Evolutionary conservation across 2,113 vertebrate species (phyloP).

Genomic region (Rhinolophus sinicus): DNA sequence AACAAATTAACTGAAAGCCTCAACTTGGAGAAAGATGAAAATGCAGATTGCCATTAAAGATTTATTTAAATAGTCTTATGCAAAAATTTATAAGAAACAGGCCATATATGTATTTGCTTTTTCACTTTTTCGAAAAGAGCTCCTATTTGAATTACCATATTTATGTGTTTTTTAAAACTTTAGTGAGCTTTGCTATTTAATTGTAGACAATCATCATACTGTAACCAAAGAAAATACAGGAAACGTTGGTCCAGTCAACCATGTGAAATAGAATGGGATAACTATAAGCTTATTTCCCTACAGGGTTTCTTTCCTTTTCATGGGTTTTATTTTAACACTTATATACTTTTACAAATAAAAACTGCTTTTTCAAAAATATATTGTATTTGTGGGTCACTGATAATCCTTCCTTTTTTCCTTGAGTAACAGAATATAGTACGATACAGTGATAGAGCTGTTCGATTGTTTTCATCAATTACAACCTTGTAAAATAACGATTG

Average conservation of each 20-base stretch:
- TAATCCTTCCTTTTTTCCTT: slow-evolving; percentile 58
- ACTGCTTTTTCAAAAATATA: background rate
- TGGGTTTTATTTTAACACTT: slow-evolving; percentile 58
- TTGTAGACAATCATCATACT: slow-evolving; percentile 31
- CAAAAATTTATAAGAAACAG: slow-evolving; percentile 10
- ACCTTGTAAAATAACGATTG: slow-evolving; percentile 45
- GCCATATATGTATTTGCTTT: slow-evolving; percentile 42
- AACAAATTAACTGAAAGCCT: background rate
- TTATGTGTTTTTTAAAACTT: slow-evolving; percentile 50
- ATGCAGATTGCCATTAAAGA: slow-evolving; percentile 18
- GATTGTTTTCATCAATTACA: slow-evolving; percentile 55
- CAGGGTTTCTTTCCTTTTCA: slow-evolving; percentile 46
- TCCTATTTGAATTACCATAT: slow-evolving; percentile 57
- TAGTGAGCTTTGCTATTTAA: slow-evolving; percentile 62
- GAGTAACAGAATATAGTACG: slow-evolving; percentile 69
- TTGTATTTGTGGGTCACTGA: slow-evolving; percentile 46
- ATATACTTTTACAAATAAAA: slow-evolving; percentile 70
- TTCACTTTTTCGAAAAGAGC: slow-evolving; percentile 24
- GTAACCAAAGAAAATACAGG: background rate
- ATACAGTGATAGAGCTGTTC: slow-evolving; percentile 53
- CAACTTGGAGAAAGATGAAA: slow-evolving; percentile 49
- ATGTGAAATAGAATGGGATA: slow-evolving; percentile 11
- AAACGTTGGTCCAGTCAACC: slow-evolving; percentile 12
- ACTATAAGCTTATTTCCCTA: slow-evolving; percentile 59
- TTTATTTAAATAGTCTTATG: slow-evolving; percentile 50